Conservation (phyloP, 2,113 vertebrate species). For the Brachionichthys hirsutus region DNA sequence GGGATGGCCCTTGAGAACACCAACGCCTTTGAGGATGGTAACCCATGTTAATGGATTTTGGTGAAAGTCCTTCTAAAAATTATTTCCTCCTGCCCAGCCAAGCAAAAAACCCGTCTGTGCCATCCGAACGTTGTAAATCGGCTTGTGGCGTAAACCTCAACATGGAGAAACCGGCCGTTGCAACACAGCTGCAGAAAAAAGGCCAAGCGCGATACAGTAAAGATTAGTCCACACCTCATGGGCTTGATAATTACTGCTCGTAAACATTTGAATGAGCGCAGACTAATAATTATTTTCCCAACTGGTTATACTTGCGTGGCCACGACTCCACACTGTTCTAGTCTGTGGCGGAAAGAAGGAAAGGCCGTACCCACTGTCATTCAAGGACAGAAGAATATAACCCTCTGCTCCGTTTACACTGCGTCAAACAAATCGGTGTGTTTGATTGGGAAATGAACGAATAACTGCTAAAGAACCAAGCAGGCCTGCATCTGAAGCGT, state of each 20-base stretch:
- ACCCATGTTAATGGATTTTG: conserved; percentile 1
- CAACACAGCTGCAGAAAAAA: neutral
- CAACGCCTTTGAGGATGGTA: conserved; percentile 11
- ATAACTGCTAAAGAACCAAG: too few species aligned
- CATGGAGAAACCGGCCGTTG: neutral
- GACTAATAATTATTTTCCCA: too few species aligned
- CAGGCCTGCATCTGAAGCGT: too few species aligned
- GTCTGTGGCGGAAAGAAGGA: too few species aligned
- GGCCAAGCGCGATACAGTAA: neutral
- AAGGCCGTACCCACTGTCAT: too few species aligned
- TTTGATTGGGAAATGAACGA: too few species aligned
- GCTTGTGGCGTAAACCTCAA: neutral
- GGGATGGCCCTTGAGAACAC: conserved; percentile 26
- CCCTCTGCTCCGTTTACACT: too few species aligned
- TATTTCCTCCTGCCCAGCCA: neutral
- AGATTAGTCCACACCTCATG: neutral
- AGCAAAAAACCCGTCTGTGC: neutral
- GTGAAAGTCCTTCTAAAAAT: neutral
- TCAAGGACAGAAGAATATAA: too few species aligned
- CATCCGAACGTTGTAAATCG: neutral
- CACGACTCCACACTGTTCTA: too few species aligned
- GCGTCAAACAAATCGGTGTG: too few species aligned
- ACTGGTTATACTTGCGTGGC: too few species aligned
- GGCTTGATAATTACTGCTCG: neutral
- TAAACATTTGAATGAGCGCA: neutral